Base-by-base conservation (phyloP, 2,888 invertebrate species). In the Ichneumoninae sp. region DNA sequence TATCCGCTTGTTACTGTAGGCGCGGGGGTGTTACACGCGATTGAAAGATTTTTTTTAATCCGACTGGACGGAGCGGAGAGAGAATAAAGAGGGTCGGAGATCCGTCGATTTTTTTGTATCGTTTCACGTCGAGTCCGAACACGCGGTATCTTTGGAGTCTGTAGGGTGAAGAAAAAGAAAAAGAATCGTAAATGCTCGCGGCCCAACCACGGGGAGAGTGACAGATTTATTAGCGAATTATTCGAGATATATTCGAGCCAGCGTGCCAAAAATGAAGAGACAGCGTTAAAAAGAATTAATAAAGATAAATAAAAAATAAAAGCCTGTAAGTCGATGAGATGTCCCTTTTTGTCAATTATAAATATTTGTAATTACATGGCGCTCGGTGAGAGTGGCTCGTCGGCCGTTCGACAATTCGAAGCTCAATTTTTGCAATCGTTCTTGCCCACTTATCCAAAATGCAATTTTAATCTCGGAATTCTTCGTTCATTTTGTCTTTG, bases 291-390 rank as follows among this genome's bases (percentile, higher is more conserved):
- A 36, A 40, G 7, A 74, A 26, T 8, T 26, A 47, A 74, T 30
- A 66, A 75, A 50, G 3, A 16, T 47, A 47, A 47, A 68, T 54
- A 30, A 30, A 71, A 52, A 44, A 3, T 52, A 54, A 76, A 69
- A 78, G 68, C 77, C 54, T 72, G 71, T 77, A 10, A 62, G 47
- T 79, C 74, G 79, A 83, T 70, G 65, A 74, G 69, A 76, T 82
- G 84, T 86, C 89, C 88, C 86, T 87, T 89, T 88, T 88, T 85
- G 90, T 89, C 88, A 89, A 89, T 90, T 89, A 90, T 80, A 82
- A 47, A 87, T 82, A 82, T 80, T 72, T 71, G 68, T 83, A 50
- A 69, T 76, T 77, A 65, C 71, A 84, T 65, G 19, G 83, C 62
- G 60, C 26, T 69, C 40, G 54, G 44, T 16, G 44, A 47, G 52